phyloP scores from a whole-genome alignment of 2,797 vertebrate species.

The Tolypeutes matacus region DNA sequence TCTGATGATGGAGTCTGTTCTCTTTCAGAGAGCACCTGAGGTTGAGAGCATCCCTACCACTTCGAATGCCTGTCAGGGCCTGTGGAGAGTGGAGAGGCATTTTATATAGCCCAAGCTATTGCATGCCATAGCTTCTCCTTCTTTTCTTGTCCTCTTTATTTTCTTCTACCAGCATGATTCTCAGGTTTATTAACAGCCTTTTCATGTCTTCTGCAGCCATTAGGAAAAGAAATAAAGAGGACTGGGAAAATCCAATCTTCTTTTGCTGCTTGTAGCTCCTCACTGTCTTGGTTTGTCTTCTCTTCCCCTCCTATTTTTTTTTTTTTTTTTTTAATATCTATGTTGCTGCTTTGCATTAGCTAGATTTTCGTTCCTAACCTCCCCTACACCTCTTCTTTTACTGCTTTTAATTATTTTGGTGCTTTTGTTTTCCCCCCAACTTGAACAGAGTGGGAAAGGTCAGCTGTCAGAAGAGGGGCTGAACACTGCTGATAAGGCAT shows the following conservation, averaged over 20 bases:
- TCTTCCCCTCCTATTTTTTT: background rate
- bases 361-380: constrained; percentile 58
- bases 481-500: constrained; percentile 85
- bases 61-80: background rate
- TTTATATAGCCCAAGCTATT: background rate
- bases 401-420: constrained; percentile 84
- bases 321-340: background rate
- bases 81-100: background rate
- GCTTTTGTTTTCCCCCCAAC: constrained; percentile 68
- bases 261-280: constrained; percentile 47
- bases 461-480: constrained; percentile 85
- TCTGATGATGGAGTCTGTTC: background rate
- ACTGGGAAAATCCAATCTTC: constrained; percentile 52
- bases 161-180: background rate
- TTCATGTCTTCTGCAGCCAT: constrained; percentile 37
- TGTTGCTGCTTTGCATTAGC: constrained; percentile 9
- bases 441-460: constrained; percentile 82
- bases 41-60: background rate
- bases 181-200: constrained; percentile 70
- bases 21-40: background rate
- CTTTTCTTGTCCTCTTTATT: constrained; percentile 2
- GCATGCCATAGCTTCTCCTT: background rate
- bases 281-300: constrained; percentile 54
- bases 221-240: constrained; percentile 64
- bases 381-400: constrained; percentile 57